Conservation (phyloP, 2,797 vertebrate species). For the Arvicola amphibius region DNA sequence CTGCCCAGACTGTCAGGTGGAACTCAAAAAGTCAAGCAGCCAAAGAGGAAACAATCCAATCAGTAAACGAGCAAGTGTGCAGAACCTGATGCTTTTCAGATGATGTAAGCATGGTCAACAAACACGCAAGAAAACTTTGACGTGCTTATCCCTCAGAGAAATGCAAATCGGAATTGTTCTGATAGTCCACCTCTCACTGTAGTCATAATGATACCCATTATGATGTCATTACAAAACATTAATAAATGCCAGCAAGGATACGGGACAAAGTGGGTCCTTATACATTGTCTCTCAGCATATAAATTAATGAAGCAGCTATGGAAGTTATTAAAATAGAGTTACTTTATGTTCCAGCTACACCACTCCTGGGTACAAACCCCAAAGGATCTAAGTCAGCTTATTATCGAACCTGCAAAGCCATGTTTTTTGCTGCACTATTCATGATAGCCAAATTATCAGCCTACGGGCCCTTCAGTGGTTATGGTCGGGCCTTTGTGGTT, state of each 20-base stretch:
- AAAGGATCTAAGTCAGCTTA: not conserved
- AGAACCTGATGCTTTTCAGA: not conserved
- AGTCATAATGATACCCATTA: not conserved
- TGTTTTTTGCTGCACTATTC: not conserved
- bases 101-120: not conserved
- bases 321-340: not conserved
- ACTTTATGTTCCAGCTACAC: not conserved
- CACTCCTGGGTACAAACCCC: not conserved
- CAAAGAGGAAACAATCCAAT: not conserved
- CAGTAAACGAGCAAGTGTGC: not conserved
- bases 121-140: not conserved
- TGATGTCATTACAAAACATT: not conserved
- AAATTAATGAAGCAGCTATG: not conserved
- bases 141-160: not conserved
- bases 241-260: not conserved
- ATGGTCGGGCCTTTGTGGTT: not conserved
- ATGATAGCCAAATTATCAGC: not conserved
- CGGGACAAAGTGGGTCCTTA: not conserved
- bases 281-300: not conserved
- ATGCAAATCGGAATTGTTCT: not conserved
- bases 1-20: not conserved
- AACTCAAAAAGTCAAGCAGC: not conserved
- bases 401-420: too few relatives aligned
- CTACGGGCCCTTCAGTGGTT: not conserved
- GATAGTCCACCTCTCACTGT: not conserved